Base-by-base conservation (phyloP, 1,140 invertebrate species). In the Drosophila lacertosa region DNA sequence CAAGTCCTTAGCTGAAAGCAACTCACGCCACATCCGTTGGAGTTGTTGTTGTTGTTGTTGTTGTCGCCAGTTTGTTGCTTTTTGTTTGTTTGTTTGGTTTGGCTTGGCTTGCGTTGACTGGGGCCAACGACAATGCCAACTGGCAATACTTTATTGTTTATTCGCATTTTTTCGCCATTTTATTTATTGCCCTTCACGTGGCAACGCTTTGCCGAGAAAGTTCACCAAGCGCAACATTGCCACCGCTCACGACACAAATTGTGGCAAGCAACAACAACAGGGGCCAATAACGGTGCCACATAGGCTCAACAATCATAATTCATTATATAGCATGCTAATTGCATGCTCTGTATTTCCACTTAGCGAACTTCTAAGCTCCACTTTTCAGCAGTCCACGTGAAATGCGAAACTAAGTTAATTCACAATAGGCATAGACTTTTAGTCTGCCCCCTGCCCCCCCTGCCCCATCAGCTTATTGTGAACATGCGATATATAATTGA, bases 401-500 rank as follows among this genome's bases (percentile, higher is more conserved):
- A 84, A 86, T 86, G 81, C 62, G 65, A 78, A 55, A 60, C 63
- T 39, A 75, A 86, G 88, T 88, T 71, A 88, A 88, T 88, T 86
- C 82, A 88, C 77, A 88, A 82, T 82, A 59, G 81, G 70, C 65
- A 9, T 29, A 33, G 2, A 37, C 4, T 26, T 26, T 26, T 26
- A 26, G n/a, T n/a, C n/a, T n/a, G n/a, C n/a, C 24, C 24, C 24
- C 24, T 26, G 5, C 7, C 24, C 5, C 24, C 4, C 7, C 7
- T 26, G 7, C 24, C 24, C 24, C 24, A 26, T 26, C 4, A 54
- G 40, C 62, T 37, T 32, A 83, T 83, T 79, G 62, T 68, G 39
- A 74, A 74, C 82, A 86, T 86, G 81, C 81, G 73, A 86, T 80
- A 88, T 86, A 64, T 86, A 84, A 84, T 84, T 86, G 81, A 63